Conservation (phyloP, 2,888 invertebrate species). For the Helleia helle region DNA sequence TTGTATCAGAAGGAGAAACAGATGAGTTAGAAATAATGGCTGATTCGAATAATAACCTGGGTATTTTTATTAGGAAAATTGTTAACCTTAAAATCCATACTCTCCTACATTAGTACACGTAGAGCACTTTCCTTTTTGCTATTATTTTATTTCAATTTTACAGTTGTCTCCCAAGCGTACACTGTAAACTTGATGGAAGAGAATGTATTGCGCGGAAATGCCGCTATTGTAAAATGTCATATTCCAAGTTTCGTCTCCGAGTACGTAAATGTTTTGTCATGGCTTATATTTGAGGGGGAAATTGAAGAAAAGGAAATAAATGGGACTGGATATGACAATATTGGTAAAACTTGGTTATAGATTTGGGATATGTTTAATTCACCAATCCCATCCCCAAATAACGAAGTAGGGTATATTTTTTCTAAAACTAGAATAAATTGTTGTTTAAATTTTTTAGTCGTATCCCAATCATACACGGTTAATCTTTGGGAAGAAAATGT, state of each 20-base stretch:
- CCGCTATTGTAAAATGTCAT: constrained; percentile 92
- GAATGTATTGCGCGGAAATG: constrained; percentile 91
- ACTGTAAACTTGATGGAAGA: constrained; percentile 94
- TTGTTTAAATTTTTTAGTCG: constrained; percentile 75
- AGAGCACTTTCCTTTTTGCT: constrained; percentile 20
- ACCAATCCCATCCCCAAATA: background rate
- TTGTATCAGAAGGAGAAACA: constrained; percentile 80
- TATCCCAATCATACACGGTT: constrained; percentile 89
- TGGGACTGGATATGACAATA: constrained; percentile 43
- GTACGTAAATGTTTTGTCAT: constrained; percentile 88
- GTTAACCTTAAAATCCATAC: constrained; percentile 5
- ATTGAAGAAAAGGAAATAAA: constrained; percentile 59
- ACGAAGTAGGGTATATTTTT: background rate
- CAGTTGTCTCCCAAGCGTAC: constrained; percentile 92
- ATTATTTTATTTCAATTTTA: constrained; percentile 35
- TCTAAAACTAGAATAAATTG: background rate
- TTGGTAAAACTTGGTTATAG: constrained; percentile 32
- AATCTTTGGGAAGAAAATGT: constrained; percentile 96
- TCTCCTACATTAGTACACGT: no score
- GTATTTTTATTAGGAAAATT: constrained; percentile 31
- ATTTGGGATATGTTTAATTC: constrained; percentile 5
- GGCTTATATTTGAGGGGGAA: constrained; percentile 86
- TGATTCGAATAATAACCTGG: constrained; percentile 47
- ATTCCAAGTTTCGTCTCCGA: constrained; percentile 95
- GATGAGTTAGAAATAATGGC: constrained; percentile 63